Conservation (phyloP, 2,797 vertebrate species). For the Tokudaia muenninki region DNA sequence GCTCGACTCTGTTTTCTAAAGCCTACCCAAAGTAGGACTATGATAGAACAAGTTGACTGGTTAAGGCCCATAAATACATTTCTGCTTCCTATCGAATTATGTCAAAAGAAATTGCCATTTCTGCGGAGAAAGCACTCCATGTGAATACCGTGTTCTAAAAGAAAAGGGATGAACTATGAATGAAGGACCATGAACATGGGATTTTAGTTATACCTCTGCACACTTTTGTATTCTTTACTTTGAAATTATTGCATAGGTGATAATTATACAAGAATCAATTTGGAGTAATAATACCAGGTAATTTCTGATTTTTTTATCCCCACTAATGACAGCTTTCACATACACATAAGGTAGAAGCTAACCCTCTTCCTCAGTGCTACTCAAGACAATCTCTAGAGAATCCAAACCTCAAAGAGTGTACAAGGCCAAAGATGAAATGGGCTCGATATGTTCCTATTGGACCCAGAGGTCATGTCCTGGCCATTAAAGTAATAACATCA, state of each 20-base stretch:
- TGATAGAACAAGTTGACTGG: not conserved
- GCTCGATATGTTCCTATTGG: not conserved
- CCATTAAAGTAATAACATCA: not conserved
- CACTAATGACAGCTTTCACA: slow-evolving; percentile 39
- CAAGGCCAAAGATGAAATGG: slow-evolving; percentile 54
- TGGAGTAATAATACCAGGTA: slow-evolving; percentile 44
- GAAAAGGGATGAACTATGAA: slow-evolving; percentile 45
- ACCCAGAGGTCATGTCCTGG: not conserved
- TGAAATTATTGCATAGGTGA: not conserved
- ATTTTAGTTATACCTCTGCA: not conserved
- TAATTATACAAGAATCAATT: slow-evolving; percentile 34
- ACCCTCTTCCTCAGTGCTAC: not conserved
- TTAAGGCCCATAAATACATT: slow-evolving; percentile 35
- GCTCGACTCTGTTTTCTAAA: not conserved
- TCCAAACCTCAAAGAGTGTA: not conserved
- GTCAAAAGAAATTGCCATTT: slow-evolving; percentile 38
- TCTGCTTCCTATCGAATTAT: slow-evolving; percentile 36
- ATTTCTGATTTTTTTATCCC: slow-evolving; percentile 55
- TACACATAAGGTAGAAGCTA: not conserved
- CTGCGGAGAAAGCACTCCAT: not conserved
- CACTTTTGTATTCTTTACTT: not conserved
- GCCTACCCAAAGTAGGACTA: not conserved
- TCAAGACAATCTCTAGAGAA: not conserved
- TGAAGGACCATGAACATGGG: not conserved
- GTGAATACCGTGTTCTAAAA: slow-evolving; percentile 1